phyloP scores from a whole-genome alignment of 2,797 vertebrate genomes.

The Anas flavirostris region DNA sequence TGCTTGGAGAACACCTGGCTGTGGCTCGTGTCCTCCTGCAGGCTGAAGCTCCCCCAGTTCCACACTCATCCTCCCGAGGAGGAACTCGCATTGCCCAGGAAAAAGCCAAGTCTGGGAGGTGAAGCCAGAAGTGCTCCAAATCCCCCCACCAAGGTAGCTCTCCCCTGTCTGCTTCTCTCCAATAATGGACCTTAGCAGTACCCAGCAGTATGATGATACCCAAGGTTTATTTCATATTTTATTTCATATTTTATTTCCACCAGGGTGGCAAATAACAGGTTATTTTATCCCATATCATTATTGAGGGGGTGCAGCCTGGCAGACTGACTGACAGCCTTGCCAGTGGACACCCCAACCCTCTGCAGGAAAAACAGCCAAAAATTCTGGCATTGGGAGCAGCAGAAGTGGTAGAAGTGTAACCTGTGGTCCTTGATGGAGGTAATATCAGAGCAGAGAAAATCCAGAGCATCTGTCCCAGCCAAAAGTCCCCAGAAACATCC shows the following conservation, averaged over 20 bases:
- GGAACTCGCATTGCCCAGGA: neutral
- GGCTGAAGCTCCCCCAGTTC: neutral
- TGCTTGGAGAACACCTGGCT: neutral
- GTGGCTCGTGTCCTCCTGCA: neutral
- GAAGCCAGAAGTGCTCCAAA: neutral
- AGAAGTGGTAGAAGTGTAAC: neutral
- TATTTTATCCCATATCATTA: neutral
- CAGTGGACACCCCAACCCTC: neutral
- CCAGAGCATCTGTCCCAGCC: neutral
- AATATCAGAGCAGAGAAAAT: neutral
- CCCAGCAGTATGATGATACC: accelerated
- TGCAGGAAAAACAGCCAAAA: neutral
- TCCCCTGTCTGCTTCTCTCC: neutral
- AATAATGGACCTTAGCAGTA: neutral
- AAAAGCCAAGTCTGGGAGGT: neutral
- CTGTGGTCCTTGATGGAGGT: neutral
- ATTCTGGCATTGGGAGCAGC: neutral
- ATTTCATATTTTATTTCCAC: neutral
- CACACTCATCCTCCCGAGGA: neutral
- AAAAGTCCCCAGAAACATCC: neutral
- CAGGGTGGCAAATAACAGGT: neutral
- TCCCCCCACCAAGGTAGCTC: neutral
- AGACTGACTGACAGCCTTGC: neutral
- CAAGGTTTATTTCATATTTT: neutral
- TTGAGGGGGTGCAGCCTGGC: neutral